These are phyloP conservation scores for Lithosia quadra DNA, from an alignment of 2,888 invertebrate species.

Conservation along the genomic window DNA sequence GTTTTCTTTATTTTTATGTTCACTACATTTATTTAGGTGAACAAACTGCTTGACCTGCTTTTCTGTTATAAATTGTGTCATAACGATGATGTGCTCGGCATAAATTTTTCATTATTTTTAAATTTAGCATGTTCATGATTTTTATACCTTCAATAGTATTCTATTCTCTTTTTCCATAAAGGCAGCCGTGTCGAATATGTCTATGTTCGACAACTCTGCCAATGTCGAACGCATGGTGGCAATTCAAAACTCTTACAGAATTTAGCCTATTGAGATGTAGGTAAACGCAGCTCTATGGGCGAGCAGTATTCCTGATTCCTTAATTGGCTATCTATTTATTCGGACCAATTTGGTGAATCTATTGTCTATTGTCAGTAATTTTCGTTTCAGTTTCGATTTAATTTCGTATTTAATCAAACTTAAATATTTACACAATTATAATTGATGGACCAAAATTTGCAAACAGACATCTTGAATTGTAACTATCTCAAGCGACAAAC, in stretches of 20 bases:
- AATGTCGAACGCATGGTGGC: too few species aligned
- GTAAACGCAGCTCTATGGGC: too few species aligned
- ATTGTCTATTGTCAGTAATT: background rate
- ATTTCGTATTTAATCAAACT: constrained; percentile 12
- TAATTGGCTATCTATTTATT: constrained; percentile 15
- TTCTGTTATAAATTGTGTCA: constrained; percentile 10
- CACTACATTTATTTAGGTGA: constrained; percentile 6
- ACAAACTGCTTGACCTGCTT: constrained; percentile 8
- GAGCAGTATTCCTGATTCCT: too few species aligned
- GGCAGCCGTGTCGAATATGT: too few species aligned
- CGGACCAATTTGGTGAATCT: background rate
- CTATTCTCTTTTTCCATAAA: too few species aligned
- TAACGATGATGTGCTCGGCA: constrained; percentile 17
- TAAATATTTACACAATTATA: constrained; percentile 8
- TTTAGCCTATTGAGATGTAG: too few species aligned
- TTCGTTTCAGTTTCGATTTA: background rate
- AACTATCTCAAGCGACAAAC: background rate
- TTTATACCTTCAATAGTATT: background rate
- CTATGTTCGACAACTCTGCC: too few species aligned
- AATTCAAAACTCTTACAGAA: too few species aligned
- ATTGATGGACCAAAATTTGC: background rate
- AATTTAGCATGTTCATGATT: constrained; percentile 11
- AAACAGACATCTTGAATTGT: background rate
- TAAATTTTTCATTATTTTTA: constrained; percentile 22
- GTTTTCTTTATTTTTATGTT: constrained; percentile 4